These are phyloP conservation scores for Dolichomitus sp. DNA, from an alignment of 2,888 invertebrate genomes.

Conservation along the genomic window DNA sequence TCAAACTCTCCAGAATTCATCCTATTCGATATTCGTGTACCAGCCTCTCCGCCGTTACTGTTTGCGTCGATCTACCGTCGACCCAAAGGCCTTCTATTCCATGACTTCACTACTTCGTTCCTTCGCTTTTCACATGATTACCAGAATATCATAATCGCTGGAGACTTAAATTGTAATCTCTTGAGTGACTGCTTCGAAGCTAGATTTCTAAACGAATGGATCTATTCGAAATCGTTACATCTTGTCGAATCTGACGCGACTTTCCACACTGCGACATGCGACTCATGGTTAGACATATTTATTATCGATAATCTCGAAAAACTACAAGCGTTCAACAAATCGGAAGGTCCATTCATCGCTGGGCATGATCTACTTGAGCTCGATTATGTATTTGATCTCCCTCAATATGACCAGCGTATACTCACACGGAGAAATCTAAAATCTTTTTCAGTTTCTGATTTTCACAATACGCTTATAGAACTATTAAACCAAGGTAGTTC, in stretches of 20 bases:
- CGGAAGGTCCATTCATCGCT: conserved; percentile 23
- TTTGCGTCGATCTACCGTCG: conserved; percentile 30
- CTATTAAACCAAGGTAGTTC: too few relatives aligned
- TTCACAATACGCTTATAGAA: too few relatives aligned
- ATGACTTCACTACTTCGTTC: neutral
- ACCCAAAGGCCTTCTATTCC: neutral
- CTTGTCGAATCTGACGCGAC: neutral
- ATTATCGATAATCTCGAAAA: conserved; percentile 24
- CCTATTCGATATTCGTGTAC: neutral
- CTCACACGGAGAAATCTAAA: too few relatives aligned
- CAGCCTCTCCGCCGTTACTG: neutral
- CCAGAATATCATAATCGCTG: conserved; percentile 17
- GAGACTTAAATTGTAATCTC: conserved; percentile 44
- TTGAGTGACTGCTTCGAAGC: neutral
- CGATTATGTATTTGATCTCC: neutral
- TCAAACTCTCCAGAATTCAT: conserved; percentile 39
- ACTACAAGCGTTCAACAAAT: neutral
- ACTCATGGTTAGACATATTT: conserved; percentile 13
- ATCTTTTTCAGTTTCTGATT: too few relatives aligned
- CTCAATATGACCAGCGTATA: too few relatives aligned
- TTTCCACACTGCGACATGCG: conserved; percentile 8
- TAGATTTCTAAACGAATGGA: neutral
- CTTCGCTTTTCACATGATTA: neutral
- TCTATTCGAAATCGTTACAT: neutral
- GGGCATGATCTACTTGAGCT: conserved; percentile 30